Base-by-base conservation (phyloP, 2,888 invertebrate species). In the Apotomis capreana region DNA sequence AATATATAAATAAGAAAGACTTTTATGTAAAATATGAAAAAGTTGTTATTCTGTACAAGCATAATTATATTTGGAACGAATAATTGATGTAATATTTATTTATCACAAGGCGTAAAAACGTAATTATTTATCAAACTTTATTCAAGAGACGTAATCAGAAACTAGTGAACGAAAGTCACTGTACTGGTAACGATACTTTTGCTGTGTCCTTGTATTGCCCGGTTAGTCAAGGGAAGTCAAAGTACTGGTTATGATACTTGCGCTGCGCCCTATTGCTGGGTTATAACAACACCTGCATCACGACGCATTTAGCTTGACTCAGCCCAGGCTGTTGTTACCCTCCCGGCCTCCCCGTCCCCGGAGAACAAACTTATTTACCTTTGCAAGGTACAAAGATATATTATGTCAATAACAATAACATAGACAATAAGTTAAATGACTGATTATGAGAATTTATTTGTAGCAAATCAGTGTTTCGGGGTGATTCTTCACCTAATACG, bases 261-360 rank as follows among this genome's bases (percentile, higher is more conserved):
- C 13, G 52, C 63, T 13, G 63, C 37, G 37, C 52, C 37, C 10
- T 12, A 54, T 54, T 40, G 40, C 63, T 8, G 52, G 13, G 63
- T 63, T 63, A n/a, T 51, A 40, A 49, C 26, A n/a, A 10, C 26
- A 26, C 60, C 15, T 5, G 46, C 46, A 49, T 49, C 61, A 37
- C 58, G 40, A 54, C 40, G 13, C 64, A 63, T 54, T 54, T 40
- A 63, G 54, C 54, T 6, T 8, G 54, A 64, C 26, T 37, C 52
- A 63, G 37, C 15, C 5, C 40, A 44, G 10, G 54, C 46, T 15
- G 26, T 40, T 59, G 49, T 49, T 49, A 10, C 49, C 9, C 4
- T 26, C 26, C 46, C 10, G 15, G 46, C 46, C 60, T 10, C 12
- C 46, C 60, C 15, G 4, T 44, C 40, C 54, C 54, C 4, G 9